A percentile compares a stretch with the other conserved stretches of the same genome.
phyloP scores from a whole-genome alignment of 2,113 vertebrate species.

The Haemorhous mexicanus region DNA sequence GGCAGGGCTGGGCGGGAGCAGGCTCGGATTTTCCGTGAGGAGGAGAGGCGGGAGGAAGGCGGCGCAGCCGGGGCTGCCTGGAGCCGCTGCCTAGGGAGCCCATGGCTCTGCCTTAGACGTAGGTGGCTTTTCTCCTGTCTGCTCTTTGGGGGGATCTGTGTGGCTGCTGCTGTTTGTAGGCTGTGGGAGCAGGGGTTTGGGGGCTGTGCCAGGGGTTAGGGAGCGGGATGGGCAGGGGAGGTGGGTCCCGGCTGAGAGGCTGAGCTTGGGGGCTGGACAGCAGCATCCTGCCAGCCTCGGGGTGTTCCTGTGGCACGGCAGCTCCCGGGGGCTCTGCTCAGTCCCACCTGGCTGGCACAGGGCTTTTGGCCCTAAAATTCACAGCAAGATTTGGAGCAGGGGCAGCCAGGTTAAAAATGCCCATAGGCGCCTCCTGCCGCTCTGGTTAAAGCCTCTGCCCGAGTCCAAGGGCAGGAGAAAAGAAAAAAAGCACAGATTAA shows the following conservation, averaged over 20 bases:
- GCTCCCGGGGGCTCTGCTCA: background rate
- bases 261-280: background rate
- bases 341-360: background rate
- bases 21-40: background rate
- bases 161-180: background rate
- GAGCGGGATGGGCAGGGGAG: background rate
- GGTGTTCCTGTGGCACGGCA: accelerated
- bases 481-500: accelerated
- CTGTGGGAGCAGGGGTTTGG: accelerated
- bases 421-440: background rate
- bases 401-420: background rate
- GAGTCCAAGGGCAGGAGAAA: background rate
- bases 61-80: accelerated
- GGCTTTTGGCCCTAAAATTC: background rate
- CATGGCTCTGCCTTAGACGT: background rate
- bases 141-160: accelerated
- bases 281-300: background rate
- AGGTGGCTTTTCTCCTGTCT: background rate
- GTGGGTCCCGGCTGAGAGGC: background rate
- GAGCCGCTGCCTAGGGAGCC: background rate
- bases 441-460: background rate
- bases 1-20: background rate
- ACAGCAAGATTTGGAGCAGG: background rate
- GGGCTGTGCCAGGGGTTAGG: accelerated
- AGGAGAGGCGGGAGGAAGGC: background rate